Percentiles rank a stretch among this genome's conserved stretches.
Conservation (phyloP, 92 coral and sea anemone genomes). For the Epizoanthus illoricatus region DNA sequence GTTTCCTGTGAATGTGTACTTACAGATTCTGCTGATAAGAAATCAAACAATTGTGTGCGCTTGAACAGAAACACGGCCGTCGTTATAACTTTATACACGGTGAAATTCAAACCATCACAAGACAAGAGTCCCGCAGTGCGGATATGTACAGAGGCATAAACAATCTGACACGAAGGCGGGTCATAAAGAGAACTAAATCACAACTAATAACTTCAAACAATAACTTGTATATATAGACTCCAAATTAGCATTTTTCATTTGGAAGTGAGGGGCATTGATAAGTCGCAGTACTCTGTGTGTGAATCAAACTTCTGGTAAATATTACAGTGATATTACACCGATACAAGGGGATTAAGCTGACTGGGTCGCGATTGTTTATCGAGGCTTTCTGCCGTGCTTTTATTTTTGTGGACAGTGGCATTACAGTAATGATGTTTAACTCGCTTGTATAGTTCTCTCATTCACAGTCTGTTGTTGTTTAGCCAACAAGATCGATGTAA, state of each 20-base stretch:
- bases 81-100: not conserved
- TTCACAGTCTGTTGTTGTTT: slow-evolving; percentile 36
- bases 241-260: slow-evolving; percentile 45
- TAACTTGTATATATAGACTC: slow-evolving; percentile 15
- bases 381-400: slow-evolving; percentile 16
- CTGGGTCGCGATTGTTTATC: slow-evolving; percentile 41
- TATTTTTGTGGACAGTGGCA: slow-evolving; percentile 21
- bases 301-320: slow-evolving; percentile 32
- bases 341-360: slow-evolving; percentile 36
- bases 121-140: not conserved
- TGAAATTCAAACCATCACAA: slow-evolving; percentile 10
- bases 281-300: not conserved
- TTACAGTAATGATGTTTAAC: not conserved
- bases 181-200: not conserved
- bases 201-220: slow-evolving; percentile 35
- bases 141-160: slow-evolving; percentile 31
- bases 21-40: slow-evolving; percentile 35
- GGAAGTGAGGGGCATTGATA: slow-evolving; percentile 22
- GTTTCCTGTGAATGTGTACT: slow-evolving; percentile 24
- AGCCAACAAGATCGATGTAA: slow-evolving; percentile 9
- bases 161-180: slow-evolving; percentile 43
- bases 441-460: slow-evolving; percentile 2
- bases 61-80: not conserved
- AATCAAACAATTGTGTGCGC: slow-evolving; percentile 5
- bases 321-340: slow-evolving; percentile 41